A percentile compares a stretch with the other conserved stretches of the same genome.
phyloP scores from a whole-genome alignment of 2,888 invertebrate genomes.

The Minunthozetes semirufus region DNA sequence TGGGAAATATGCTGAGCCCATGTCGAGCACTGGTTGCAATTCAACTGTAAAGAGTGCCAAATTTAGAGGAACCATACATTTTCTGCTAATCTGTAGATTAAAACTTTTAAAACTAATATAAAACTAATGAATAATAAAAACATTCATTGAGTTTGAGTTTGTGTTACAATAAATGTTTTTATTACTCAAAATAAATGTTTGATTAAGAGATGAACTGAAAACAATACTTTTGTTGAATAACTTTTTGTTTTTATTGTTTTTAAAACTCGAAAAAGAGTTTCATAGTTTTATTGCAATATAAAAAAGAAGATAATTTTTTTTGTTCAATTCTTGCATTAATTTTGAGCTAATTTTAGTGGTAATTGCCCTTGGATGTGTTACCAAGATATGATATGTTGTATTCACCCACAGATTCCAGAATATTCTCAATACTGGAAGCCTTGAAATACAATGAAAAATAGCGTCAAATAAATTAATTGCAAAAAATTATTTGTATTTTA shows the following conservation, averaged over 20 bases:
- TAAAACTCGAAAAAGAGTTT: background rate
- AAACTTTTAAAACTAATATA: background rate
- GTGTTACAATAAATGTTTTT: constrained; percentile 1
- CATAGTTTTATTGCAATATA: background rate
- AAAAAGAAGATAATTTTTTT: background rate
- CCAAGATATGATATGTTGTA: background rate
- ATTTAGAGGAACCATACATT: background rate
- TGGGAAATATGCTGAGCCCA: background rate
- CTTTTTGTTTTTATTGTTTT: background rate
- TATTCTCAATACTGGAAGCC: background rate
- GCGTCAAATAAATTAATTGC: background rate
- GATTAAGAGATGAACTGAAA: background rate
- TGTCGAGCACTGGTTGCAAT: background rate
- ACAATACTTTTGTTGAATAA: background rate
- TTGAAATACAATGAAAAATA: background rate
- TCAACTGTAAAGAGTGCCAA: background rate
- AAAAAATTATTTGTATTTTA: background rate
- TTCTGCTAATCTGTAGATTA: background rate
- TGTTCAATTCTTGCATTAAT: background rate
- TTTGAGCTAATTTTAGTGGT: background rate
- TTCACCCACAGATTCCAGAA: background rate
- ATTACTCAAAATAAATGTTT: background rate
- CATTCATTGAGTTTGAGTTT: background rate
- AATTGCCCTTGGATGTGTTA: background rate
- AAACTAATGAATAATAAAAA: constrained; percentile 1